A percentile compares a stretch with the other conserved stretches of the same genome.
These are phyloP conservation scores for Deroplatys truncata DNA, from an alignment of 2,888 invertebrate genomes.

Conservation along the genomic window DNA sequence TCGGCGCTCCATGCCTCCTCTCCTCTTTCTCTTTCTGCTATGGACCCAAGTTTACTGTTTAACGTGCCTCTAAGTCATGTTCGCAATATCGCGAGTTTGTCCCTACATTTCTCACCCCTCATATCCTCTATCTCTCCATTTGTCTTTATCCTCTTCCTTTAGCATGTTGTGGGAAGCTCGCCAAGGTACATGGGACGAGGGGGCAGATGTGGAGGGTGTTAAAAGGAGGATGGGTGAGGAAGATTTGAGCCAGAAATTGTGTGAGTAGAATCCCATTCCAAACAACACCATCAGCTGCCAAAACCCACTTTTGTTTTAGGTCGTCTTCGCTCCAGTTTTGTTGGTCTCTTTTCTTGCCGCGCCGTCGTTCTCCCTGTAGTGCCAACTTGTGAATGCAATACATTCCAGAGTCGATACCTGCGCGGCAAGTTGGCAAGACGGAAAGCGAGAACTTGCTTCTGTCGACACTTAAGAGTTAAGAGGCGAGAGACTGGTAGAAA, in stretches of 20 bases:
- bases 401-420: not conserved
- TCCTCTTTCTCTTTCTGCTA: no score
- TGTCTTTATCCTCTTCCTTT: not conserved
- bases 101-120: not conserved
- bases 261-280: slow-evolving; percentile 12
- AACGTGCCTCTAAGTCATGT: not conserved
- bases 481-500: not conserved
- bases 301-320: slow-evolving; percentile 20
- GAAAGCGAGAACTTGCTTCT: not conserved
- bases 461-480: not conserved
- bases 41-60: no score
- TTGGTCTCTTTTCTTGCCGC: not conserved
- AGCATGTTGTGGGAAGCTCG: not conserved
- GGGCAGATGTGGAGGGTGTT: not conserved
- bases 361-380: not conserved
- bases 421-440: not conserved
- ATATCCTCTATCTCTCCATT: not conserved
- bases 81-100: not conserved
- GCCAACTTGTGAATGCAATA: not conserved
- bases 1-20: no score
- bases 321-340: not conserved
- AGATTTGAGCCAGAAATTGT: not conserved
- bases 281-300: slow-evolving; percentile 19
- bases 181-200: not conserved
- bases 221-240: not conserved